These are phyloP conservation scores for Phycodurus eques DNA, from an alignment of 2,113 vertebrate genomes.

Conservation along the genomic window DNA sequence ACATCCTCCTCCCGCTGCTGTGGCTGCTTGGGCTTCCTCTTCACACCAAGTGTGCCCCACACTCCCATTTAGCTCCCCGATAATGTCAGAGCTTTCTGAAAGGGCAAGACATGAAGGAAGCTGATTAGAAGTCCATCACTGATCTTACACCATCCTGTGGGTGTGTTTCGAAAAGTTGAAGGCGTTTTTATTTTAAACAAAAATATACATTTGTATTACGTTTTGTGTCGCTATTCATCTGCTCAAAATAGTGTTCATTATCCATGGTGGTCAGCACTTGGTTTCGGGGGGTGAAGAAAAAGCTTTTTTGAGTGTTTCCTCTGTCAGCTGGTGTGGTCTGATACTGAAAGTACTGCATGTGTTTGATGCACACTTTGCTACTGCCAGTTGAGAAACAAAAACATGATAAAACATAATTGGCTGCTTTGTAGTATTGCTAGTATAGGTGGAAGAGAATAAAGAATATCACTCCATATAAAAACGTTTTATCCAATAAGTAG, in stretches of 20 bases:
- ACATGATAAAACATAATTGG: too few relatives aligned
- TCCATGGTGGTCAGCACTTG: too few relatives aligned
- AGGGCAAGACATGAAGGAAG: constrained; percentile 59
- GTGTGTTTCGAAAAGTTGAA: not conserved
- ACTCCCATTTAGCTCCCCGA: constrained; percentile 18
- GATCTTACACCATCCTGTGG: constrained; percentile 5
- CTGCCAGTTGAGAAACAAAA: too few relatives aligned
- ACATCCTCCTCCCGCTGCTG: constrained; percentile 64
- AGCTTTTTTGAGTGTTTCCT: too few relatives aligned
- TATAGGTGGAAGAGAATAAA: too few relatives aligned
- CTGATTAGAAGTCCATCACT: constrained; percentile 23
- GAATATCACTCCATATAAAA: too few relatives aligned
- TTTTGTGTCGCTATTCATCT: not conserved
- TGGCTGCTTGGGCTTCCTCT: constrained; percentile 57
- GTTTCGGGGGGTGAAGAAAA: too few relatives aligned
- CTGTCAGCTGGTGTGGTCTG: too few relatives aligned
- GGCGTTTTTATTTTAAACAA: not conserved
- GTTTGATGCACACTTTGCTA: too few relatives aligned
- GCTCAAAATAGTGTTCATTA: not conserved
- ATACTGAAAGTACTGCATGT: too few relatives aligned
- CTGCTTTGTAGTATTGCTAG: too few relatives aligned
- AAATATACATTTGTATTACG: not conserved
- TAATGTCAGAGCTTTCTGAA: constrained; percentile 45
- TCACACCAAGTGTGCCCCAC: constrained; percentile 45
- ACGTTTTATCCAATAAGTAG: too few relatives aligned